phyloP scores from a whole-genome alignment of 2,113 vertebrate genomes.

The Zingel zingel region DNA sequence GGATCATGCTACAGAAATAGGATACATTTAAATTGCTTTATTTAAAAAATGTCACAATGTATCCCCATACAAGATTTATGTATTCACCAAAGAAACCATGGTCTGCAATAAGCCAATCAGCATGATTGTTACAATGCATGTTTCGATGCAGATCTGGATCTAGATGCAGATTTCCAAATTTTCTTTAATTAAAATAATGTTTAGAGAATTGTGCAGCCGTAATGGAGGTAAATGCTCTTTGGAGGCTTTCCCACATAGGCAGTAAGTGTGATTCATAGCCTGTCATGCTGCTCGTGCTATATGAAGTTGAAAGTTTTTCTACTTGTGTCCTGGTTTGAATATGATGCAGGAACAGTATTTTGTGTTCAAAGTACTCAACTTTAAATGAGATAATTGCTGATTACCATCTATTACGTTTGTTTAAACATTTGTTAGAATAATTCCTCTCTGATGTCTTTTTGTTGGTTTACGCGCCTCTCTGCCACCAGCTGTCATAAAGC shows the following conservation, averaged over 20 bases:
- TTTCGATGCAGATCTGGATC: not conserved
- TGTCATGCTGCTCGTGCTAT: not conserved
- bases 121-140: not conserved
- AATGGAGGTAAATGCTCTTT: not conserved
- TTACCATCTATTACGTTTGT: conserved; percentile 43
- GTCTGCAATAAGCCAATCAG: not conserved
- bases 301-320: not conserved
- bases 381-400: conserved; percentile 67
- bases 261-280: not conserved
- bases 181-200: not conserved
- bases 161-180: not conserved
- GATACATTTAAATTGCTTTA: not conserved
- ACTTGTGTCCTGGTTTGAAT: not conserved
- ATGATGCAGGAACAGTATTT: not conserved
- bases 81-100: not conserved
- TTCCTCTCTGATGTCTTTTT: conserved; percentile 57
- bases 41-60: not conserved
- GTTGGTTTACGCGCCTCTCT: conserved; percentile 50
- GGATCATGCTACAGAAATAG: not conserved
- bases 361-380: conserved; percentile 31
- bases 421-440: conserved; percentile 60
- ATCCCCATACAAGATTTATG: not conserved
- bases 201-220: not conserved
- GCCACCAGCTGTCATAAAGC: conserved; percentile 73
- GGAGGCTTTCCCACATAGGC: not conserved